Percentiles rank a stretch among this genome's conserved stretches.
These are phyloP conservation scores for Nymphicus hollandicus DNA, from an alignment of 2,113 vertebrate species.

Conservation along the genomic window DNA sequence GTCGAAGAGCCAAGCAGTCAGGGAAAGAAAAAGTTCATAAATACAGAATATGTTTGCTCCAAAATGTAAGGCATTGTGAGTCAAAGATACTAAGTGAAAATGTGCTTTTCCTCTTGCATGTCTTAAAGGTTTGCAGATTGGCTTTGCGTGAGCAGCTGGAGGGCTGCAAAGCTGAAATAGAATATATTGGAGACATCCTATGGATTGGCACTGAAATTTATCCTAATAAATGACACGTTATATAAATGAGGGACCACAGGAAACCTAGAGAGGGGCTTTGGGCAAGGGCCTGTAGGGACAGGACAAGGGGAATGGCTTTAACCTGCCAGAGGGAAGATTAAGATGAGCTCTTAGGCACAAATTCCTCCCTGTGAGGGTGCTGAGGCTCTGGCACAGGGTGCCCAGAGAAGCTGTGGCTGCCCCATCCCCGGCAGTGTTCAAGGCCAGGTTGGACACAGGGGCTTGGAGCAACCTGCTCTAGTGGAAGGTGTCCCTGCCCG, in stretches of 20 bases:
- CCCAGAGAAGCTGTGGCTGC: too few species aligned
- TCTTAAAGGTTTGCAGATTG: neutral
- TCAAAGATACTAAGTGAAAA: neutral
- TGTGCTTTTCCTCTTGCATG: neutral
- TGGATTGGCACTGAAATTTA: neutral
- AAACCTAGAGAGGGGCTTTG: neutral
- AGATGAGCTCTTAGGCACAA: too few species aligned
- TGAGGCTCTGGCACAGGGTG: too few species aligned
- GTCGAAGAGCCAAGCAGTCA: neutral
- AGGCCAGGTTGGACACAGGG: too few species aligned
- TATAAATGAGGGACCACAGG: neutral
- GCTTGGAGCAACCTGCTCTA: too few species aligned
- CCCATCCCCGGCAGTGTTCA: too few species aligned
- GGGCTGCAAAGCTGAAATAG: neutral
- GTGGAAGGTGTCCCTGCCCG: too few species aligned
- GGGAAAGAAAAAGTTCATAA: neutral
- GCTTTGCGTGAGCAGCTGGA: neutral
- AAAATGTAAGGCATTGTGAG: neutral
- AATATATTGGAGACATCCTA: neutral
- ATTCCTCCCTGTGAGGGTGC: too few species aligned
- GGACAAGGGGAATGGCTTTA: neutral
- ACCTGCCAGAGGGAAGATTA: neutral
- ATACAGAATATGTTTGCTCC: neutral
- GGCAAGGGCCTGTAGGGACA: neutral
- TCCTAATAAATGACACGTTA: neutral